Evolutionary conservation across 2,113 vertebrate species (phyloP).

Genomic region (Mesoclemmys tuberculata): DNA sequence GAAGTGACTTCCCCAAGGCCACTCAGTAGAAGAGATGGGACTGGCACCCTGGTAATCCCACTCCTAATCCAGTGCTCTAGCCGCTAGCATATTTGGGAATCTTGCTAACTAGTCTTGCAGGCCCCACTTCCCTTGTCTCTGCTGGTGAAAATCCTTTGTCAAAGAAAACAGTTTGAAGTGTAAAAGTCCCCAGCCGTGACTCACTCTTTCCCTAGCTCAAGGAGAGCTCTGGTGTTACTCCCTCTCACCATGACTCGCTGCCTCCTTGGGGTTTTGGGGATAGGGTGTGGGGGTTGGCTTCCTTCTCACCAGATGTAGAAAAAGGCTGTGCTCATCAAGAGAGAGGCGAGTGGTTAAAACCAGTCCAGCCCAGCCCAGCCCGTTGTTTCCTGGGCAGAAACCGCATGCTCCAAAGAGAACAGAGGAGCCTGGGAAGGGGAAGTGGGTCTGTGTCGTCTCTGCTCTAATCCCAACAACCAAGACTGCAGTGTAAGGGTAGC

Average conservation of each 20-base stretch:
- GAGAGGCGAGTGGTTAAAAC: neutral
- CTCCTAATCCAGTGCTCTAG: neutral
- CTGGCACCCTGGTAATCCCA: neutral
- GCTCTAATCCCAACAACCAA: neutral
- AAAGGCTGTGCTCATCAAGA: neutral
- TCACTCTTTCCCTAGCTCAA: neutral
- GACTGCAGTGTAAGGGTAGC: neutral
- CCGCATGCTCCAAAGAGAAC: rapidly evolving
- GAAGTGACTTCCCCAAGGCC: neutral
- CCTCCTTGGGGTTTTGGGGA: rapidly evolving
- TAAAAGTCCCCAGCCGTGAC: neutral
- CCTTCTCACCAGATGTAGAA: rapidly evolving
- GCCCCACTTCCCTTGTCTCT: too few relatives aligned
- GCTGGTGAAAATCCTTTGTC: neutral
- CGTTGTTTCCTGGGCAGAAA: neutral
- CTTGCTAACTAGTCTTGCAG: too few relatives aligned
- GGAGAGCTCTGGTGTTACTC: neutral
- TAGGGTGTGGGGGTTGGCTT: neutral
- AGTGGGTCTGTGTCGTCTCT: neutral
- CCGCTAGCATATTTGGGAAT: neutral
- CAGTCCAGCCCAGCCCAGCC: neutral
- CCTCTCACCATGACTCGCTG: rapidly evolving
- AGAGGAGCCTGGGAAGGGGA: neutral
- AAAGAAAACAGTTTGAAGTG: neutral
- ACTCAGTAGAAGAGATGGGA: neutral